phyloP scores from a whole-genome alignment of 2,113 vertebrate species.

The Promerops cafer region DNA sequence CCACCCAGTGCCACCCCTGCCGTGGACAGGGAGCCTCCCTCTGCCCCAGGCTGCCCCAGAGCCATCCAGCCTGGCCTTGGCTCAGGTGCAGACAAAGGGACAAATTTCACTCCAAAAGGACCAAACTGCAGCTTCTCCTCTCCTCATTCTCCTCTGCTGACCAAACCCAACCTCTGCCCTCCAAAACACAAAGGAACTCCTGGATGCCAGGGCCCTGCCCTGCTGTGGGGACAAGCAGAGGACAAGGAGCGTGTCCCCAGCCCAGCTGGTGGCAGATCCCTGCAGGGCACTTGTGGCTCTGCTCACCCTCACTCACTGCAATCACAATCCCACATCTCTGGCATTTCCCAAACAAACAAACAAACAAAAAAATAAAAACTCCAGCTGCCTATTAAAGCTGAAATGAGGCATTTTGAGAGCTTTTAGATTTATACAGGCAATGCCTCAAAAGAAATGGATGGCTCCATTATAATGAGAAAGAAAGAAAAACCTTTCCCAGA shows the following conservation, averaged over 20 bases:
- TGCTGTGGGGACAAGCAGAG: not conserved
- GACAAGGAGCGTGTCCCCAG: not conserved
- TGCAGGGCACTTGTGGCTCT: rapidly evolving
- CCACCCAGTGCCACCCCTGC: not conserved
- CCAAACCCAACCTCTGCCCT: not conserved
- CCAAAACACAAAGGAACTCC: not conserved
- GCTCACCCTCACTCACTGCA: rapidly evolving
- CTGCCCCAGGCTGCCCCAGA: rapidly evolving
- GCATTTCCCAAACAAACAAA: not conserved
- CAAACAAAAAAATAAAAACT: not conserved
- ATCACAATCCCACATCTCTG: not conserved
- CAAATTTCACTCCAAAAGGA: not conserved
- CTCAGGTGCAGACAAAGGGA: not conserved
- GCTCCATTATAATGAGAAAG: not conserved
- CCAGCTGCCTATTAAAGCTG: not conserved
- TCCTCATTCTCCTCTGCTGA: not conserved
- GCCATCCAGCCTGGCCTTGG: not conserved
- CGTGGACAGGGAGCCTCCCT: not conserved
- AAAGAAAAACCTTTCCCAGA: conserved; percentile 34
- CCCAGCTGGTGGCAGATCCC: not conserved
- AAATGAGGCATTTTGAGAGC: conserved; percentile 3
- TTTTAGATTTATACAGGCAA: not conserved
- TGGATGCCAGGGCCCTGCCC: rapidly evolving
- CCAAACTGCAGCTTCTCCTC: not conserved
- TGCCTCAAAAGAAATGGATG: conserved; percentile 27